Conservation (phyloP, 2,888 invertebrate species). For the Cloeon dipterum region DNA sequence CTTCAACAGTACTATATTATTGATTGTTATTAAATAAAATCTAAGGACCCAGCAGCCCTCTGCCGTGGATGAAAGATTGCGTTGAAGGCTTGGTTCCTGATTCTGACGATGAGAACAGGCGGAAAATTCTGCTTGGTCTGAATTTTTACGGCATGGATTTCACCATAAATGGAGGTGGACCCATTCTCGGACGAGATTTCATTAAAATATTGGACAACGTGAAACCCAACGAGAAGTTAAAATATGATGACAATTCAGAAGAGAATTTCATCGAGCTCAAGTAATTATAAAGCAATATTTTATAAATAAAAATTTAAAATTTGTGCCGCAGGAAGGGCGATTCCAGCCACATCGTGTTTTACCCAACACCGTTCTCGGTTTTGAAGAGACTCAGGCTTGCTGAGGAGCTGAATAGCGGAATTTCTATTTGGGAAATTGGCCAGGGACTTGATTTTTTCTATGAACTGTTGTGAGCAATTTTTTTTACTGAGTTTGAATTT, state of each 20-base stretch:
- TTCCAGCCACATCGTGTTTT: conserved; percentile 59
- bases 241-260: conserved; percentile 49
- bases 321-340: conserved; percentile 29
- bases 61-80: conserved; percentile 58
- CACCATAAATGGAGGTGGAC: conserved; percentile 55
- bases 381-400: conserved; percentile 58
- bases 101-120: conserved; percentile 29
- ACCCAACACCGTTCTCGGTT: conserved; percentile 72
- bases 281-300: conserved; percentile 20
- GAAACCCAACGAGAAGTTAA: conserved; percentile 40
- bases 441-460: conserved; percentile 91
- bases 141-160: conserved; percentile 90
- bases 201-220: conserved; percentile 47
- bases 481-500: too few species aligned
- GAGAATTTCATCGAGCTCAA: conserved; percentile 73
- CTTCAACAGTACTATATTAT: conserved; percentile 4
- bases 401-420: conserved; percentile 51
- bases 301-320: neutral
- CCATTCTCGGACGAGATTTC: conserved; percentile 58
- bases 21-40: neutral
- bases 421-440: conserved; percentile 91
- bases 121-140: conserved; percentile 66
- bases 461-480: conserved; percentile 63
- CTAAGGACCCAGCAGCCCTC: conserved; percentile 68
- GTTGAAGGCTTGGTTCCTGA: conserved; percentile 47